A percentile compares a stretch with the other conserved stretches of the same genome.
Evolutionary conservation across 2,113 vertebrate genomes (phyloP).

Genomic region (Actenoides hombroni): DNA sequence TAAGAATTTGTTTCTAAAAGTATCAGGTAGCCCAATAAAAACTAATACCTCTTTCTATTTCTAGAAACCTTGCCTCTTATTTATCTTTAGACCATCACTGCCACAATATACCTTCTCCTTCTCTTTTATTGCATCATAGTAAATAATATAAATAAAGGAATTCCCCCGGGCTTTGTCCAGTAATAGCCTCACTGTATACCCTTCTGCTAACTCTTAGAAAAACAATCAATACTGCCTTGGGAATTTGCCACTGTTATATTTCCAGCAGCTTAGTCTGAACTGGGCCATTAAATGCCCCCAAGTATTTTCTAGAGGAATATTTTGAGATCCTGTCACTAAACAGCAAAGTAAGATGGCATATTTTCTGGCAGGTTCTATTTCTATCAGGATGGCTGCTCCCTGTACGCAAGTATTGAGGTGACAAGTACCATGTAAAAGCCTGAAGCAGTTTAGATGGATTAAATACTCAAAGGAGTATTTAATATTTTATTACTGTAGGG

Average conservation of each 20-base stretch:
- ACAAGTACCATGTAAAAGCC: background rate
- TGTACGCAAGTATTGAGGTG: background rate
- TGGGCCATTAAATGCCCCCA: background rate
- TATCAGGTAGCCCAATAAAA: background rate
- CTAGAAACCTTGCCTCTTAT: background rate
- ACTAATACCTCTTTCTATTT: background rate
- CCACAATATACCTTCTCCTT: background rate
- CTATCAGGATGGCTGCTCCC: background rate
- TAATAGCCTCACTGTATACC: background rate
- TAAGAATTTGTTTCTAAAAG: background rate
- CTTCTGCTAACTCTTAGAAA: background rate
- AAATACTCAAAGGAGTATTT: background rate
- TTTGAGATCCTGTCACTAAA: background rate
- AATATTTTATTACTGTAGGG: slow-evolving; percentile 22
- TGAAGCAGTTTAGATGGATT: background rate
- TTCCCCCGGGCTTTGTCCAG: background rate
- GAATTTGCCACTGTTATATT: background rate
- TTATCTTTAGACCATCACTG: background rate
- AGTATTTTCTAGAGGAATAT: background rate
- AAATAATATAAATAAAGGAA: background rate
- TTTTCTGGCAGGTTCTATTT: background rate
- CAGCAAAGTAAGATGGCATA: background rate
- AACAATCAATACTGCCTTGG: background rate
- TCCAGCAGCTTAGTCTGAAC: background rate
- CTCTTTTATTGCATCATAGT: background rate